Base-by-base conservation (phyloP, 2,797 vertebrate genomes). In the Eupleurogrammus muticus region DNA sequence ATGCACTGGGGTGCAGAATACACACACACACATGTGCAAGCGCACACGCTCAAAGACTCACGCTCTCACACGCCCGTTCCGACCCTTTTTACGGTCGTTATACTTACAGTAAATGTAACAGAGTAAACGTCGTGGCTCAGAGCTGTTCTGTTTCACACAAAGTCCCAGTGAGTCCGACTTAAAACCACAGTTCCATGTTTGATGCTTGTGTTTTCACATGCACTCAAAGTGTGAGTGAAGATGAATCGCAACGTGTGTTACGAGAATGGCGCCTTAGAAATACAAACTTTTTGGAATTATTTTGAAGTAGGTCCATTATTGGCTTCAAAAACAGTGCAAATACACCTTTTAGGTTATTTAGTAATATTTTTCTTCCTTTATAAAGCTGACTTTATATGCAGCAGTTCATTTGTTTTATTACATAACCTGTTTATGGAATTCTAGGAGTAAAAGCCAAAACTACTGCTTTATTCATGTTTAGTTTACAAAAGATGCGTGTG, bases 1-100 rank as follows among this genome's bases (percentile, higher is more conserved):
- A 46, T 75, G 62, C 54, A 57, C 16, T 6, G 5, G 34, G 54
- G 52, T 63, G 40, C 20, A 61, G 36, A 55, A 35, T 38, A 66
- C 68, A 68, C 2, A n/a, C 19, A 20, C 42, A 46, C 13, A 9
- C 38, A 38, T 56, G 50, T 8, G 8, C 9, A 36, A 28, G 23
- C n/a, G 19, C 54, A 24, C 34, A 51, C 40, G 13, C 35, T 32
- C 19, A 0, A 20, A 32, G 24, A 21, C 21, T 28, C 62, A 51
- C 10, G 36, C 13, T 9, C 20, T 36, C n/a, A 21, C 44, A 36
- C 8, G 32, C n/a, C 5, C 35, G 6, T 36, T 36, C 35, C 35
- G 9, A n/a, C n/a, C 35, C 35, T 8, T 36, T 36, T 36, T 2
- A 11, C 35, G 9, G 35, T 36, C 2, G 9, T 36, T 36, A 36